Evolutionary conservation across 1,140 invertebrate species (phyloP).

Genomic region (Platyscapa corneri): DNA sequence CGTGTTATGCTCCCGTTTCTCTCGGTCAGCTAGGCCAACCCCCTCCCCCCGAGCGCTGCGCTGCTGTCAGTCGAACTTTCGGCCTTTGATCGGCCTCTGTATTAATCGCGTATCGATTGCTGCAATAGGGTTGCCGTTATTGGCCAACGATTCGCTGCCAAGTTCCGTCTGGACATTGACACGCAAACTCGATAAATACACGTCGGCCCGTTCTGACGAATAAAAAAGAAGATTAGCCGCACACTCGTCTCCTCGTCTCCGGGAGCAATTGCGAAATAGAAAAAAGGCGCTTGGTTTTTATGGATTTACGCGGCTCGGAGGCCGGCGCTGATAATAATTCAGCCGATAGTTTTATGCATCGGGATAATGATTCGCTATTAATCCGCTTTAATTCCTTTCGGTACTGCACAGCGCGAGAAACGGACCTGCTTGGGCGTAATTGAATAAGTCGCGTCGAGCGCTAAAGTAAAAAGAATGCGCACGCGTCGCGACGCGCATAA

Average conservation of each 20-base stretch:
- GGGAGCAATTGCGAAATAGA: not conserved
- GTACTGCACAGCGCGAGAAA: not conserved
- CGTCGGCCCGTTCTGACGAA: not conserved
- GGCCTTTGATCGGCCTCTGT: conserved; percentile 60
- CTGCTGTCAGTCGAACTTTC: conserved; percentile 41
- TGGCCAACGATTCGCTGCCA: not conserved
- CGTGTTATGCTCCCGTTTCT: conserved; percentile 56
- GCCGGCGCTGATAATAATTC: not conserved
- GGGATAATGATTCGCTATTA: not conserved
- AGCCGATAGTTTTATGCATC: not conserved
- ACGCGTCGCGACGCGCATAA: not conserved
- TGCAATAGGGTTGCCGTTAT: conserved; percentile 12
- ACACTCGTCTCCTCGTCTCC: no score
- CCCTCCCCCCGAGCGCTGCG: not conserved
- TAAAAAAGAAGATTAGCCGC: conserved; percentile 19
- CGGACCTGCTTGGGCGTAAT: not conserved
- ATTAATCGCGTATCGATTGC: conserved; percentile 61
- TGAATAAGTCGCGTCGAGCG: not conserved
- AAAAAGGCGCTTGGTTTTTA: not conserved
- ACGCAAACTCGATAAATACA: conserved; percentile 38
- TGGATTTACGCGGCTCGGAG: not conserved
- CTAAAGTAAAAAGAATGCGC: not conserved
- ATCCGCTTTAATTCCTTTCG: not conserved
- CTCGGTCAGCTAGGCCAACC: no score
- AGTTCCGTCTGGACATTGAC: not conserved